Evolutionary conservation across 2,113 vertebrate genomes (phyloP).

Genomic region (Pterocles burchelli): DNA sequence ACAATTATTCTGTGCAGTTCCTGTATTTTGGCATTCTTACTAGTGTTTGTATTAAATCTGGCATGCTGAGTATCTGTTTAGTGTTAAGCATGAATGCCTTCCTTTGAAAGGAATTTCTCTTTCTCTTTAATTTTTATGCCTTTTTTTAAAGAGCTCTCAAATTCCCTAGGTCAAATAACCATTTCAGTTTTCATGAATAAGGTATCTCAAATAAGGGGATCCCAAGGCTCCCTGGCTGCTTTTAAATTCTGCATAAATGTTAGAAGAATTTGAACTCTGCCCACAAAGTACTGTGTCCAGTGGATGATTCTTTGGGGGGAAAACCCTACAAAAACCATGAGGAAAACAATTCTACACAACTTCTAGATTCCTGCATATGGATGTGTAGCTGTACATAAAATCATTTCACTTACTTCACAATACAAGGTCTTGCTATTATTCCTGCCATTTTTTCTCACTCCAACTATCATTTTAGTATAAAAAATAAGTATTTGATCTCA

Average conservation of each 20-base stretch:
- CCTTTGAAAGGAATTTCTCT: conserved; percentile 13
- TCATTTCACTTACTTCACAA: background rate
- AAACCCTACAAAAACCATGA: background rate
- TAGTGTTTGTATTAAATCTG: background rate
- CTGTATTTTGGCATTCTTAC: background rate
- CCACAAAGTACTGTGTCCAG: background rate
- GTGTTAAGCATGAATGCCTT: conserved; percentile 18
- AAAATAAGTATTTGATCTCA: background rate
- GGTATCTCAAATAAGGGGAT: background rate
- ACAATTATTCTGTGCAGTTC: background rate
- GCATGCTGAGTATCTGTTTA: background rate
- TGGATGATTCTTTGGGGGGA: background rate
- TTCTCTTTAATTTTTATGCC: conserved; percentile 14
- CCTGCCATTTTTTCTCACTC: background rate
- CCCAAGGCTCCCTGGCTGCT: background rate
- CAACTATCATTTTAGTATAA: background rate
- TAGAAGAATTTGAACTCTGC: background rate
- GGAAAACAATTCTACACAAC: background rate
- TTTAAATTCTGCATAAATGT: background rate
- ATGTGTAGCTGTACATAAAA: background rate
- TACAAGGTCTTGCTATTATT: background rate
- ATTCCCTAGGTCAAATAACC: background rate
- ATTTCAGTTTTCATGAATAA: conserved; percentile 25
- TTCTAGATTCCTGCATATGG: background rate
- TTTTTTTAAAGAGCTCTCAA: background rate